These are phyloP conservation scores for Coecobrya sp. DNA, from an alignment of 2,888 invertebrate species.

Conservation along the genomic window DNA sequence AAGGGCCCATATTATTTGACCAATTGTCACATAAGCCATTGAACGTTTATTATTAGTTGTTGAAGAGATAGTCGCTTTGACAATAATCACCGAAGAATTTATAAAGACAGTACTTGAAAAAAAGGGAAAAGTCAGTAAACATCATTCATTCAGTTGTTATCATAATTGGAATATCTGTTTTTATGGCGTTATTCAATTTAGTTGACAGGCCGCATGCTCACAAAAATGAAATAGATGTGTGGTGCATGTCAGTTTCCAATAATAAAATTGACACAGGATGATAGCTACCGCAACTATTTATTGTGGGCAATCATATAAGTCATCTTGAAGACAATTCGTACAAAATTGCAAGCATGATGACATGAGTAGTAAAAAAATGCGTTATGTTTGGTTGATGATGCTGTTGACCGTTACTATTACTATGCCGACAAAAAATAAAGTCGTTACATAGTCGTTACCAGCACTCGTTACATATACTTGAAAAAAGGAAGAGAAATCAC, in stretches of 20 bases:
- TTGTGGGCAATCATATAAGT: neutral
- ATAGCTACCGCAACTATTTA: constrained; percentile 40
- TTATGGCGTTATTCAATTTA: constrained; percentile 49
- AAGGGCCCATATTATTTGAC: constrained; percentile 39
- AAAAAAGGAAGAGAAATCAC: constrained; percentile 28
- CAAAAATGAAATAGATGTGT: constrained; percentile 38
- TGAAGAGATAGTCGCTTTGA: constrained; percentile 54
- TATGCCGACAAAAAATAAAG: constrained; percentile 21
- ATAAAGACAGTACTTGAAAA: neutral
- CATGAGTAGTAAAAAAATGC: neutral
- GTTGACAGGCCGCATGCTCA: constrained; percentile 51
- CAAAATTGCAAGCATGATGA: neutral
- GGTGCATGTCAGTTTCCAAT: constrained; percentile 21
- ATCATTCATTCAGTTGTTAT: constrained; percentile 46
- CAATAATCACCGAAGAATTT: constrained; percentile 13
- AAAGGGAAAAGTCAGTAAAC: constrained; percentile 54
- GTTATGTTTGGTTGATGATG: neutral
- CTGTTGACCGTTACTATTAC: neutral
- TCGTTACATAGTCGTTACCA: no score
- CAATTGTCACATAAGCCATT: constrained; percentile 58
- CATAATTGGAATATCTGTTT: constrained; percentile 66
- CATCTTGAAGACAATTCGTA: neutral
- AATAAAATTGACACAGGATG: constrained; percentile 53
- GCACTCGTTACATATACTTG: no score
- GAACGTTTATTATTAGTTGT: constrained; percentile 16